A percentile compares a stretch with the other conserved stretches of the same genome.
These are phyloP conservation scores for Aleiodes leptofemur DNA, from an alignment of 2,888 invertebrate species.

Conservation along the genomic window DNA sequence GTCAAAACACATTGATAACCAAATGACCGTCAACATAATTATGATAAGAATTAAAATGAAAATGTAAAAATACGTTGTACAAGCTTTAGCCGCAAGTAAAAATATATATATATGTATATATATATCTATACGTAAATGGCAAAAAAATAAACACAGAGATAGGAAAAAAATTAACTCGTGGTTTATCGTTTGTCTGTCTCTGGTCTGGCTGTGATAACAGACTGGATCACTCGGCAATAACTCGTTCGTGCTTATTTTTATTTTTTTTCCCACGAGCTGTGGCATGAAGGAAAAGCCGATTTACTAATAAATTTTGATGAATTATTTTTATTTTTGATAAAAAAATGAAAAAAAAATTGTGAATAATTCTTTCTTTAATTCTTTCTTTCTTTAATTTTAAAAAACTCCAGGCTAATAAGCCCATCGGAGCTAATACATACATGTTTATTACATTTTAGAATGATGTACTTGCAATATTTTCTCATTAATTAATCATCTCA, in stretches of 20 bases:
- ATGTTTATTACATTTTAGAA: too few species aligned
- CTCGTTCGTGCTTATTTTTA: not conserved
- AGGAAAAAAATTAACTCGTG: slow-evolving; percentile 27
- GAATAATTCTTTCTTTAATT: too few species aligned
- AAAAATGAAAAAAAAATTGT: too few species aligned
- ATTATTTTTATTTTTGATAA: too few species aligned
- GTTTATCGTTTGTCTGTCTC: slow-evolving; percentile 50
- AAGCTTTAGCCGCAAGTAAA: too few species aligned
- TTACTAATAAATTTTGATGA: too few species aligned
- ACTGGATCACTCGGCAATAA: slow-evolving; percentile 8
- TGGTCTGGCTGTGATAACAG: slow-evolving; percentile 51
- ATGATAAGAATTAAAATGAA: slow-evolving; percentile 20
- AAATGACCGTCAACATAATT: slow-evolving; percentile 22
- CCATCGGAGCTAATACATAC: too few species aligned
- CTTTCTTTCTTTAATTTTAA: too few species aligned
- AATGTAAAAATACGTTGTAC: not conserved
- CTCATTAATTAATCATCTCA: too few species aligned
- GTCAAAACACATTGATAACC: slow-evolving; percentile 33
- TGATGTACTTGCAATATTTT: too few species aligned
- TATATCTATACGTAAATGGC: not conserved
- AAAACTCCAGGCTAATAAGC: too few species aligned
- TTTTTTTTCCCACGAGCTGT: slow-evolving; percentile 24
- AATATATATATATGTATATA: not conserved
- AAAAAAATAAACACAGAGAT: slow-evolving; percentile 35
- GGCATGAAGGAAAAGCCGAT: not conserved